A percentile compares a stretch with the other conserved stretches of the same genome.
These are phyloP conservation scores for Champsocephalus esox DNA, from an alignment of 2,797 vertebrate genomes.

Conservation along the genomic window DNA sequence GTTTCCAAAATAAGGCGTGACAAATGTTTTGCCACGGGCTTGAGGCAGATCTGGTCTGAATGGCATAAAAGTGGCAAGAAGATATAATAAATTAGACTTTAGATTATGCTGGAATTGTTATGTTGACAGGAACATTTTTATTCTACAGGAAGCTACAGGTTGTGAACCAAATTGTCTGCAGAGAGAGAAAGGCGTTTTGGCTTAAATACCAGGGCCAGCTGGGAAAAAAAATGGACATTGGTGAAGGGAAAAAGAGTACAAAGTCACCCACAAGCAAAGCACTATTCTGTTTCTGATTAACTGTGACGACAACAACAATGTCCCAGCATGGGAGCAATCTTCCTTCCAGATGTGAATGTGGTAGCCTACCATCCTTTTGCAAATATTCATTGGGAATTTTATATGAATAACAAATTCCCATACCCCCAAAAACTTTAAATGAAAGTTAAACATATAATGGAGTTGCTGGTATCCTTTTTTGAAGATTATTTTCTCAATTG, in stretches of 20 bases:
- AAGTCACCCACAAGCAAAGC: constrained; percentile 36
- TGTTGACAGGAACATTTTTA: constrained; percentile 14
- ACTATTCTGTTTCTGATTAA: constrained; percentile 39
- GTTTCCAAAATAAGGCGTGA: constrained; percentile 45
- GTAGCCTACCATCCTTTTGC: constrained; percentile 6
- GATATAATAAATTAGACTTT: constrained; percentile 30
- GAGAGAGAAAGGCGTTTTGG: neutral
- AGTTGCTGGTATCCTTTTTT: neutral
- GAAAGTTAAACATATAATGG: neutral
- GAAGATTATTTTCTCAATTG: neutral
- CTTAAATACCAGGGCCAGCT: constrained; percentile 23
- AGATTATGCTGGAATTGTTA: constrained; percentile 9
- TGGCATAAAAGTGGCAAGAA: constrained; percentile 10
- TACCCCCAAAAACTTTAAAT: neutral
- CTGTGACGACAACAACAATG: constrained; percentile 2
- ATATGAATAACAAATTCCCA: neutral
- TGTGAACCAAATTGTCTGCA: constrained; percentile 10
- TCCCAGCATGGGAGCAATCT: constrained; percentile 7
- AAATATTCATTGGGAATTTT: constrained; percentile 25
- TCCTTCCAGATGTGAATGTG: constrained; percentile 37
- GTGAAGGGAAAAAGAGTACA: constrained; percentile 19
- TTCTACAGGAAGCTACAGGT: constrained; percentile 30
- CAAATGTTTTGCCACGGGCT: constrained; percentile 36
- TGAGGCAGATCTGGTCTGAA: constrained; percentile 8
- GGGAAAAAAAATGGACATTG: neutral